phyloP scores from a whole-genome alignment of 2,888 invertebrate species.

The Tridacna crocea region DNA sequence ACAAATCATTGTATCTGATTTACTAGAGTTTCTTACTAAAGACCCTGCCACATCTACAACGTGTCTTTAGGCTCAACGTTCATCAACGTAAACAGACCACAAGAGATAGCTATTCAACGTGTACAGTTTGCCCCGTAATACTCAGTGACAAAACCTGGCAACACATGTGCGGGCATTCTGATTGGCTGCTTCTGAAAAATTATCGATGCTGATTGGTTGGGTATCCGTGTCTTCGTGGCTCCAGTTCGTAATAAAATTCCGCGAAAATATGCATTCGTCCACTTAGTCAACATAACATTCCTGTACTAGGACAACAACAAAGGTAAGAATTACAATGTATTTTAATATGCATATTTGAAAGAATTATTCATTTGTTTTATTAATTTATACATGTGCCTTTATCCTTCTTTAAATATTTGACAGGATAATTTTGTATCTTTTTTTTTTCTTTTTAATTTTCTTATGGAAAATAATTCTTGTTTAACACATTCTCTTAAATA shows the following conservation, averaged over 20 bases:
- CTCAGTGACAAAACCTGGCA: not conserved
- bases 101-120: not conserved
- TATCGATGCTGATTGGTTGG: conserved; percentile 15
- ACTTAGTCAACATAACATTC: not conserved
- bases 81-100: conserved; percentile 3
- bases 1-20: not conserved
- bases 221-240: conserved; percentile 21
- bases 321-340: not conserved
- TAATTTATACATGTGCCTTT: not conserved
- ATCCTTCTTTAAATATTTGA: not conserved
- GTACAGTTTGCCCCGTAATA: not conserved
- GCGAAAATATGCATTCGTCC: not conserved
- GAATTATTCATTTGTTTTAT: not conserved
- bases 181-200: not conserved
- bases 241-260: conserved; percentile 6
- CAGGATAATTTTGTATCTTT: not conserved
- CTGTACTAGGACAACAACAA: not conserved
- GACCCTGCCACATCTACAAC: not conserved
- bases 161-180: conserved; percentile 2
- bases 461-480: no score
- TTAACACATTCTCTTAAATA: no score
- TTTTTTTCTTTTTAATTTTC: not conserved
- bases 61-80: not conserved
- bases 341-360: not conserved
- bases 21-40: not conserved